Evolutionary conservation across 2,797 vertebrate species (phyloP), one percentile per base, ranked within the genome.

Genomic region (Thunnus albacares): DNA sequence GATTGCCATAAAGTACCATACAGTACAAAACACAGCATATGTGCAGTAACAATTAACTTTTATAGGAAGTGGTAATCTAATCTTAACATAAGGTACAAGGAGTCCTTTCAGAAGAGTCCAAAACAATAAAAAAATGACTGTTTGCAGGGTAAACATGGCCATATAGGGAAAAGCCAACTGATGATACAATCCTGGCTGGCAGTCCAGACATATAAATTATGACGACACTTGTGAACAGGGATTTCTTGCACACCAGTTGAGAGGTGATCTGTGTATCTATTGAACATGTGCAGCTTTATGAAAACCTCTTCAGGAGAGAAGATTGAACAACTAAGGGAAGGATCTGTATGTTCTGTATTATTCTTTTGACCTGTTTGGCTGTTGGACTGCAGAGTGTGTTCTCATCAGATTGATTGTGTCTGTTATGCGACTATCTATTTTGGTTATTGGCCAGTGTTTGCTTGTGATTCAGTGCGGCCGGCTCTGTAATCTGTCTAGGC

Each of bases 341-440:
- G 28, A 52, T 7, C 2, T 6, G 28, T 0, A 72, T 24, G 43
- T 63, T 75, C 24, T 58, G 3, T 52, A 47, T 56, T 38, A 79
- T 57, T 24, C 24, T 64, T 69, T 20, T 75, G 7, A 60, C 56
- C 17, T 30, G 56, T 72, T 73, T 71, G 24, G 17, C 62, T 7
- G 64, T 12, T 75, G 59, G 55, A 56, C 15, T 26, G 26, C 18
- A 41, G 51, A 69, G 53, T 45, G 57, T 58, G 47, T 33, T 77
- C 52, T 63, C 47, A 56, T 72, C 64, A 63, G 52, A 72, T 24
- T 74, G n/a, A 70, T 79, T 66, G 53, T 58, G 14, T 58, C 57
- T 57, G 49, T 56, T 59, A 30, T 69, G 43, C 43, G 64, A 30
- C 17, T 15, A 30, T 73, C 61, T 68, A 61, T 35, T 80, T 76